These are phyloP conservation scores for Neopipo cinnamomea DNA, from an alignment of 2,113 vertebrate species.

Conservation along the genomic window DNA sequence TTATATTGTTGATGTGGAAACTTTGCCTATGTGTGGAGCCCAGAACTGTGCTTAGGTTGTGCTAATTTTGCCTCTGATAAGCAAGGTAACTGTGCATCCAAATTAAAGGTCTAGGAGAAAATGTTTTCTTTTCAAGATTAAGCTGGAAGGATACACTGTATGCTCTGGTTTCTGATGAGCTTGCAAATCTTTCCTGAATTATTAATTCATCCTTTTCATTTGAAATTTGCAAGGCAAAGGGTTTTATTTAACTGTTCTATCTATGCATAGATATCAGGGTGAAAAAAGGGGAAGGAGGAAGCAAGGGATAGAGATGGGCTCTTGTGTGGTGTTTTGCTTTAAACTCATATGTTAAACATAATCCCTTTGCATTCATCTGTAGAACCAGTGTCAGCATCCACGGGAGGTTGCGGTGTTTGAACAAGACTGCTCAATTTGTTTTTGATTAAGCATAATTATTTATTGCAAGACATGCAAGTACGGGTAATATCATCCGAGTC, in stretches of 20 bases:
- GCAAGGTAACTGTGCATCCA: neutral
- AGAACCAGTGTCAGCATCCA: neutral
- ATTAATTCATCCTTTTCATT: neutral
- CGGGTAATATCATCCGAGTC: neutral
- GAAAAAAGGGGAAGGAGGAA: neutral
- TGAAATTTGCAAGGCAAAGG: neutral
- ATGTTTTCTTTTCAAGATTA: neutral
- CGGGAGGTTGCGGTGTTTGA: conserved; percentile 3
- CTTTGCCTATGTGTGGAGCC: neutral
- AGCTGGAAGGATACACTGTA: neutral
- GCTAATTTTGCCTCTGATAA: neutral
- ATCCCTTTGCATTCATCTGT: neutral
- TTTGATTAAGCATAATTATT: conserved; percentile 46
- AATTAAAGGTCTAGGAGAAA: neutral
- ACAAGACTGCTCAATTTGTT: conserved; percentile 21
- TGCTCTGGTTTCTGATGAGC: neutral
- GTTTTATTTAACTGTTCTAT: neutral
- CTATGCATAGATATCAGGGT: neutral
- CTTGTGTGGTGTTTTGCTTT: neutral
- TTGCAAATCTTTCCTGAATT: neutral
- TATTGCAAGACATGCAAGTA: conserved; percentile 4
- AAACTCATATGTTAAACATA: neutral
- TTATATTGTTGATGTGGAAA: neutral
- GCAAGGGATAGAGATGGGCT: neutral
- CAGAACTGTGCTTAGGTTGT: neutral